phyloP scores from a whole-genome alignment of 2,113 vertebrate species.

The Emydocephalus ijimae region DNA sequence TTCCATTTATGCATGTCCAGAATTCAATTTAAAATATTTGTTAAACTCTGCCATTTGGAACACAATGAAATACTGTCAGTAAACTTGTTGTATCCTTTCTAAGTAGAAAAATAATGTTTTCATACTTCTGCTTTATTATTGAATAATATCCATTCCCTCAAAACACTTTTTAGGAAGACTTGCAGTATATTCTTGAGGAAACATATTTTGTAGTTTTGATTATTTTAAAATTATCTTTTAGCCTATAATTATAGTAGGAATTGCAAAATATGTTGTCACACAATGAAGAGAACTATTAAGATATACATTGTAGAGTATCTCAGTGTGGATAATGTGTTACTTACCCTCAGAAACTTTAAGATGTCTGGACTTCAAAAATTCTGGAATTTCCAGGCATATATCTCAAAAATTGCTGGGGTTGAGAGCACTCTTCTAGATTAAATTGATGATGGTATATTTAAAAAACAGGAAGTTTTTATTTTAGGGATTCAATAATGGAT shows the following conservation, averaged over 20 bases:
- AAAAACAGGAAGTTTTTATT: background rate
- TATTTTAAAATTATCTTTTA: background rate
- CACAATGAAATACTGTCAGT: background rate
- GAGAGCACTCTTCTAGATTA: background rate
- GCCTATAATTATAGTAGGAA: background rate
- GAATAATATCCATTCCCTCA: background rate
- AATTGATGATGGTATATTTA: background rate
- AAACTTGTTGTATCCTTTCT: background rate
- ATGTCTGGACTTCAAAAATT: background rate
- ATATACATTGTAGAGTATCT: too few species aligned
- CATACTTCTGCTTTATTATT: background rate
- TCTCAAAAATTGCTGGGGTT: background rate
- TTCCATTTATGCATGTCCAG: background rate
- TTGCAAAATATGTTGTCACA: background rate
- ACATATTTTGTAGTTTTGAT: background rate
- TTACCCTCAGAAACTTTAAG: background rate
- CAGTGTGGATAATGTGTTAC: too few species aligned
- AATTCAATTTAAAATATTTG: conserved; percentile 1
- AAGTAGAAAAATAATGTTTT: background rate
- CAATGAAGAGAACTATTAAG: background rate
- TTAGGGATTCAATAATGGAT: background rate
- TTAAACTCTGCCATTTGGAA: conserved; percentile 3
- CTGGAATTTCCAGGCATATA: background rate
- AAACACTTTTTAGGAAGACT: background rate
- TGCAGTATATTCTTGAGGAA: background rate